These are phyloP conservation scores for Ophion ellenae DNA, from an alignment of 2,888 invertebrate genomes.

Conservation along the genomic window DNA sequence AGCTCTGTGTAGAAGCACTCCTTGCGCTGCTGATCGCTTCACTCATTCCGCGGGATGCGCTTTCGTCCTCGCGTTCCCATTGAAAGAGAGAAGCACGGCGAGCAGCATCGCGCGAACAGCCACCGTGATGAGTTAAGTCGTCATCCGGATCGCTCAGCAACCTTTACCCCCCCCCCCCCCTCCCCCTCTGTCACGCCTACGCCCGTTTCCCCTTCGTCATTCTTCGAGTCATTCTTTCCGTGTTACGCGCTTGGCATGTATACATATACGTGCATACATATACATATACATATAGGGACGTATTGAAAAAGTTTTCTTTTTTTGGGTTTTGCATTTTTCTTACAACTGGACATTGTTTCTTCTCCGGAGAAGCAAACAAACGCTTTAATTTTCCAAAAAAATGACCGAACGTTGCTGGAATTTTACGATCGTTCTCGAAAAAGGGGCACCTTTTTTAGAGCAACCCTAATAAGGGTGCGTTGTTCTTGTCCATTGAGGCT, in stretches of 20 bases:
- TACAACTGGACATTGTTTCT: neutral
- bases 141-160: slow-evolving; percentile 71
- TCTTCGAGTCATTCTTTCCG: slow-evolving; percentile 63
- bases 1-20: slow-evolving; percentile 36
- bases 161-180: slow-evolving; percentile 43
- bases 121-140: slow-evolving; percentile 72
- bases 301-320: neutral
- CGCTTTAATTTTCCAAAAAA: neutral
- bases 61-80: slow-evolving; percentile 73
- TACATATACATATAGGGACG: slow-evolving; percentile 10
- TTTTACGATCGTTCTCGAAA: neutral
- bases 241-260: slow-evolving; percentile 16
- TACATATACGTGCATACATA: slow-evolving; percentile 12
- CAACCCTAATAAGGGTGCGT: neutral
- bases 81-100: slow-evolving; percentile 71
- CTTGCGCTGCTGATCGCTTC: slow-evolving; percentile 23
- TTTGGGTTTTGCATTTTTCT: neutral
- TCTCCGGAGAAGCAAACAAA: neutral
- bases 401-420: neutral
- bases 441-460: neutral
- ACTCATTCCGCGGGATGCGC: slow-evolving; percentile 64
- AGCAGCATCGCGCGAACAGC: slow-evolving; percentile 70
- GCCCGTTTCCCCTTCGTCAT: slow-evolving; percentile 63
- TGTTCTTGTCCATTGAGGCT: no score
- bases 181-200: slow-evolving; percentile 53